These are phyloP conservation scores for Silurus asotus DNA, from an alignment of 2,113 vertebrate genomes.

Conservation along the genomic window DNA sequence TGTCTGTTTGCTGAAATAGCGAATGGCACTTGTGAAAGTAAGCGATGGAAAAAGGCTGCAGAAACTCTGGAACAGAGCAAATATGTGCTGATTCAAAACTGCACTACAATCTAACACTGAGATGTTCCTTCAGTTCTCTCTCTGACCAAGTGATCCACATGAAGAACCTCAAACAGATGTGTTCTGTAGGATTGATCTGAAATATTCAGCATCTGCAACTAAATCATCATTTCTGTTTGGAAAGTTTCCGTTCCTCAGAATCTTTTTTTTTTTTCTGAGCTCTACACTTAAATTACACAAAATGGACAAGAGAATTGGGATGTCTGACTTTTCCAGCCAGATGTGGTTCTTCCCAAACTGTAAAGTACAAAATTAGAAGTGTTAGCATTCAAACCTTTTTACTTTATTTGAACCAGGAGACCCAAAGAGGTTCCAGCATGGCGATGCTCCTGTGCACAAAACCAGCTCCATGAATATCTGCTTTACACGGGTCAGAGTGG, in stretches of 20 bases:
- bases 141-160: not conserved
- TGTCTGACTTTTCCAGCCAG: too few species aligned
- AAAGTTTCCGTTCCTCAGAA: not conserved
- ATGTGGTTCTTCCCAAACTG: too few species aligned
- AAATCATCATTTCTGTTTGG: not conserved
- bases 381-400: too few species aligned
- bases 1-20: conserved; percentile 3
- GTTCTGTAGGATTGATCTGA: not conserved
- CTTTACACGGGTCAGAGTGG: too few species aligned
- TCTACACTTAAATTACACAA: not conserved
- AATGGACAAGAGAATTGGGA: not conserved
- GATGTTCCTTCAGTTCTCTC: not conserved
- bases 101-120: not conserved
- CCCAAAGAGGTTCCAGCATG: too few species aligned
- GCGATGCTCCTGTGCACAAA: too few species aligned
- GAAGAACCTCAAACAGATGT: not conserved
- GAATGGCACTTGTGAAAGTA: not conserved
- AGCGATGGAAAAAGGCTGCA: not conserved
- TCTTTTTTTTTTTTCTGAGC: not conserved
- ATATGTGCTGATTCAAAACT: not conserved
- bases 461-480: too few species aligned
- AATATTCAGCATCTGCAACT: not conserved
- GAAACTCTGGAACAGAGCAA: not conserved
- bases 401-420: too few species aligned
- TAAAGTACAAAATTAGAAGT: too few species aligned